Conservation (phyloP, 2,888 invertebrate genomes). For the Ctena decussata region DNA sequence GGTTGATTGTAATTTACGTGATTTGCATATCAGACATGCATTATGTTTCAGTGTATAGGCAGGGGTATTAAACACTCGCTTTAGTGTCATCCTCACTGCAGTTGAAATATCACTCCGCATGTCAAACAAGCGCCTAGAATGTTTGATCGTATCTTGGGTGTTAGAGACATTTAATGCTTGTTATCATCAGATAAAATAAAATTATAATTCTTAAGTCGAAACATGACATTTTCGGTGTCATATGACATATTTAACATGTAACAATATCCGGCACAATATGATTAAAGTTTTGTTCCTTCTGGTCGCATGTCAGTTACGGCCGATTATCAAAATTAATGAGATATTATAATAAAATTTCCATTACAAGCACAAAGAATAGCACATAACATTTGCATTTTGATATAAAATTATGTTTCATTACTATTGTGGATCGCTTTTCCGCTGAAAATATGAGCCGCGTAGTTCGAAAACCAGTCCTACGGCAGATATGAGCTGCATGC, state of each 20-base stretch:
- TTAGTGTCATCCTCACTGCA: neutral
- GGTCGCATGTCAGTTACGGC: neutral
- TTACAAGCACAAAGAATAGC: neutral
- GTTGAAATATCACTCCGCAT: constrained; percentile 5
- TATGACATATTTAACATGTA: constrained; percentile 56
- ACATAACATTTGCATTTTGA: constrained; percentile 12
- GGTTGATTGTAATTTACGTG: too few relatives aligned
- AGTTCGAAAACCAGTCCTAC: too few relatives aligned
- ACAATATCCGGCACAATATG: constrained; percentile 43
- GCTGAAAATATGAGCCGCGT: neutral
- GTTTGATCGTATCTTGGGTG: constrained; percentile 10
- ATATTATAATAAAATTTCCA: constrained; percentile 7
- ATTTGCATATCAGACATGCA: too few relatives aligned
- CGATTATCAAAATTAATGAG: constrained; percentile 4
- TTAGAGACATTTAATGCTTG: constrained; percentile 43
- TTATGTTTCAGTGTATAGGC: too few relatives aligned
- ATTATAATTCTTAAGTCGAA: constrained; percentile 50
- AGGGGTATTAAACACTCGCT: too few relatives aligned
- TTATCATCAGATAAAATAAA: constrained; percentile 44
- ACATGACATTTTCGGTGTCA: constrained; percentile 35
- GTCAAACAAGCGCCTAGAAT: neutral
- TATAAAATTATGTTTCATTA: constrained; percentile 16
- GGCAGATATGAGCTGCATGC: too few relatives aligned
- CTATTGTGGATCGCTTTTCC: neutral
- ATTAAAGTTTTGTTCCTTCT: constrained; percentile 48